Percentiles rank a stretch among this genome's conserved stretches.
Conservation (phyloP, 2,113 vertebrate species). For the Nibea coibor region DNA sequence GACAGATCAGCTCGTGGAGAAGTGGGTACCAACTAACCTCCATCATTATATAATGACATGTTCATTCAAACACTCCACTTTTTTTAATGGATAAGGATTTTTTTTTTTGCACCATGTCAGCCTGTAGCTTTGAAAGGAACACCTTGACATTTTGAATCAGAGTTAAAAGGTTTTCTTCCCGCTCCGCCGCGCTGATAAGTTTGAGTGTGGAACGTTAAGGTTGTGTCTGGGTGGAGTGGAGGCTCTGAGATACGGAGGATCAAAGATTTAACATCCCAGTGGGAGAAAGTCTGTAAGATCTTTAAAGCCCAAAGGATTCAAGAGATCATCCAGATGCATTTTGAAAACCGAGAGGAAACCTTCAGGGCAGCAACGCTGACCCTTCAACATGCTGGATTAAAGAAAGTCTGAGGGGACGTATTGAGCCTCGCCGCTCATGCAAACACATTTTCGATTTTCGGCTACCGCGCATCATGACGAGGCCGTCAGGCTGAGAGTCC, state of each 20-base stretch:
- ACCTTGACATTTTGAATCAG: conserved; percentile 25
- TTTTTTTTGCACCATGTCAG: neutral
- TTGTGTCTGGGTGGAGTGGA: neutral
- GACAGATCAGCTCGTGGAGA: neutral
- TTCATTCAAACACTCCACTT: neutral
- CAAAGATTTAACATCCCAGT: conserved; percentile 6
- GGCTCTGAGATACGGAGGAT: neutral
- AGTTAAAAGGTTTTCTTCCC: conserved; percentile 1
- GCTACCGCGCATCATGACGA: neutral
- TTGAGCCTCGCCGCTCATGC: neutral
- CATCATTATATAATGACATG: neutral
- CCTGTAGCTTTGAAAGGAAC: conserved; percentile 12
- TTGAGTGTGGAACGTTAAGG: neutral
- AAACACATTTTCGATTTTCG: neutral
- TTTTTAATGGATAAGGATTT: neutral
- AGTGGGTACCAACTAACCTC: neutral
- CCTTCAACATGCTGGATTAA: neutral
- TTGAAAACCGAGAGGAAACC: neutral
- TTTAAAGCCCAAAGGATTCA: neutral
- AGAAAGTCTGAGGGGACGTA: neutral
- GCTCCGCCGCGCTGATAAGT: neutral
- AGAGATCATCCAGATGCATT: neutral
- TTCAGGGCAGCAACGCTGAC: neutral
- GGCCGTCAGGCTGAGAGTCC: neutral
- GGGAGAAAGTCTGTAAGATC: neutral